Conservation (phyloP, 35 echinoderm and acorn worm genomes). For the Heliocidaris tuberculata region DNA sequence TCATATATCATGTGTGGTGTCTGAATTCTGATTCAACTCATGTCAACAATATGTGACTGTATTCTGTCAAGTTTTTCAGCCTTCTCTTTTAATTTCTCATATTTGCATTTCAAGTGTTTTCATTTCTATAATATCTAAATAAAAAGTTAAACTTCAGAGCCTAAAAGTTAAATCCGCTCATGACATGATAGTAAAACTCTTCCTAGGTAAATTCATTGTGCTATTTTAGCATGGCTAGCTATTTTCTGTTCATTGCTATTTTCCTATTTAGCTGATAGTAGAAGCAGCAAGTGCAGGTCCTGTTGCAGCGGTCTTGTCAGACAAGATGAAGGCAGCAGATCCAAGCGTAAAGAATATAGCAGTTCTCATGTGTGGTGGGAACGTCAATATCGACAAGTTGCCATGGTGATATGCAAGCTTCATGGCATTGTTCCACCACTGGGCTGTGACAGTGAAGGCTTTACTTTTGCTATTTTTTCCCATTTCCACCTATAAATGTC, state of each 20-base stretch:
- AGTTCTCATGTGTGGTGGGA: constrained; percentile 76
- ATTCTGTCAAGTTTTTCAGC: too few relatives aligned
- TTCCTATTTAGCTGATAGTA: constrained; percentile 55
- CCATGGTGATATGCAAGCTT: constrained; percentile 52
- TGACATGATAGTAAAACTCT: too few relatives aligned
- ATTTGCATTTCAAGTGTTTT: too few relatives aligned
- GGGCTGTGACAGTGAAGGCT: neutral
- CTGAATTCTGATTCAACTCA: too few relatives aligned
- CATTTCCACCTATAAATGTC: neutral
- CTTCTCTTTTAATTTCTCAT: too few relatives aligned
- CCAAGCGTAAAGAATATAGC: constrained; percentile 56
- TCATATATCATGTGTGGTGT: neutral
- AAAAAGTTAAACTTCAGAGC: too few relatives aligned
- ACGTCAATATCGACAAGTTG: constrained; percentile 65
- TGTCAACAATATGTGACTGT: too few relatives aligned
- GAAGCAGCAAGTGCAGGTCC: constrained; percentile 68
- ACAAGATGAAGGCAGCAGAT: constrained; percentile 56
- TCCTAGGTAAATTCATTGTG: too few relatives aligned
- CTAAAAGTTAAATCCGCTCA: too few relatives aligned
- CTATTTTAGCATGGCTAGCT: too few relatives aligned
- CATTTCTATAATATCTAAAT: too few relatives aligned
- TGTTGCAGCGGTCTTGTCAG: constrained; percentile 74
- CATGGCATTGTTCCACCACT: neutral
- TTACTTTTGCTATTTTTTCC: neutral
- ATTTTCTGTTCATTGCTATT: neutral